A percentile compares a stretch with the other conserved stretches of the same genome.
These are phyloP conservation scores for Lamprotornis superbus DNA, from an alignment of 2,113 vertebrate species.

Conservation along the genomic window DNA sequence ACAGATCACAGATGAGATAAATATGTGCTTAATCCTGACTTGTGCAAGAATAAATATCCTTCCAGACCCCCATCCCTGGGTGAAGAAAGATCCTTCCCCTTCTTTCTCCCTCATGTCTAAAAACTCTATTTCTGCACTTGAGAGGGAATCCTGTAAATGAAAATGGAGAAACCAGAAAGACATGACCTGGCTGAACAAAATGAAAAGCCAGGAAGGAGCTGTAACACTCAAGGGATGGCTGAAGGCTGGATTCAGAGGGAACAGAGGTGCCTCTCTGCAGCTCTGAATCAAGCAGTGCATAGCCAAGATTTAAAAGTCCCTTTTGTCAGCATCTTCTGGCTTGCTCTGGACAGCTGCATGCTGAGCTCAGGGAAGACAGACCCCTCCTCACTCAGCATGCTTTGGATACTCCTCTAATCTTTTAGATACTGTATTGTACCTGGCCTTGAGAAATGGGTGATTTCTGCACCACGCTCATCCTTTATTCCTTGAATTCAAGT, in stretches of 20 bases:
- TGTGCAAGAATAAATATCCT: background rate
- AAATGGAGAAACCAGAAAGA: background rate
- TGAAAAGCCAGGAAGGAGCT: background rate
- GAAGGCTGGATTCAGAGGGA: background rate
- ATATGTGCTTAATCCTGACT: background rate
- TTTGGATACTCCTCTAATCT: background rate
- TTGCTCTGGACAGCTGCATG: background rate
- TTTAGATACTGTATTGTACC: background rate
- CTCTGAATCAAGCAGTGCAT: background rate
- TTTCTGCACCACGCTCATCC: background rate
- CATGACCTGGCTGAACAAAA: background rate
- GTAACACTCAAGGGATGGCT: background rate
- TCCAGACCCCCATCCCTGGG: rapidly evolving
- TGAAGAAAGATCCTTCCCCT: background rate
- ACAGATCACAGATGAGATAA: background rate
- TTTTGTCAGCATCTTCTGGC: background rate
- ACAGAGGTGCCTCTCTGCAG: background rate
- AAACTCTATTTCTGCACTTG: background rate
- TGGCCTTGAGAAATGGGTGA: background rate
- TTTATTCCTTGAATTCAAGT: background rate
- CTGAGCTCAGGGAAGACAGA: background rate
- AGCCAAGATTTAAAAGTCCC: background rate
- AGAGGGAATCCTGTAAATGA: background rate
- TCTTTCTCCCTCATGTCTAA: background rate
- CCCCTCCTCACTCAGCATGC: background rate